These are phyloP conservation scores for Patella ulyssiponensis DNA, from an alignment of 2,888 invertebrate genomes.

Conservation along the genomic window DNA sequence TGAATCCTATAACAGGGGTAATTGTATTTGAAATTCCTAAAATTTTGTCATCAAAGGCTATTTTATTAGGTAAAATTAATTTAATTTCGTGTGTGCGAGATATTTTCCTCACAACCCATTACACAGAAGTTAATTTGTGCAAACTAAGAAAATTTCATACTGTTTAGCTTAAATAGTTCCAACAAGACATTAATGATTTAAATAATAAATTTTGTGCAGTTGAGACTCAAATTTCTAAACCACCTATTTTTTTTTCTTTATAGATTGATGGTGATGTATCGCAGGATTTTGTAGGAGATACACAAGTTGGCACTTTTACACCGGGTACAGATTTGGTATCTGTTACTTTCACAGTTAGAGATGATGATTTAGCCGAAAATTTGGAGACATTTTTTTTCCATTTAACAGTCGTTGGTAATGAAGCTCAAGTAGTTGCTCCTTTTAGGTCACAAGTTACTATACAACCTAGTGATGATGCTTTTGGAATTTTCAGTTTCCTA, in stretches of 20 bases:
- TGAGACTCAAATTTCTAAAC: neutral
- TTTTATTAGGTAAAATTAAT: too few relatives aligned
- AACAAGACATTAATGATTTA: too few relatives aligned
- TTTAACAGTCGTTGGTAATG: constrained; percentile 46
- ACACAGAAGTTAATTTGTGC: too few relatives aligned
- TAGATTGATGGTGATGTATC: constrained; percentile 51
- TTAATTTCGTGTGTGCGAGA: too few relatives aligned
- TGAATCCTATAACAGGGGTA: too few relatives aligned
- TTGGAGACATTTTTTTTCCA: constrained; percentile 59
- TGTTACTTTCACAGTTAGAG: constrained; percentile 61
- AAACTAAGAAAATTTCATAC: too few relatives aligned
- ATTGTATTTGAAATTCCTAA: too few relatives aligned
- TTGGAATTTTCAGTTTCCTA: constrained; percentile 64
- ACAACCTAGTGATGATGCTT: constrained; percentile 68
- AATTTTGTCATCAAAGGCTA: too few relatives aligned
- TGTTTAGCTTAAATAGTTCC: too few relatives aligned
- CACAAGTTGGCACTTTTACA: constrained; percentile 59
- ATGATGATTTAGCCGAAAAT: constrained; percentile 64
- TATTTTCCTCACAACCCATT: too few relatives aligned
- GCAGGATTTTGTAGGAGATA: constrained; percentile 65
- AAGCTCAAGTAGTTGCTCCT: constrained; percentile 45
- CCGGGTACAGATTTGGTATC: constrained; percentile 41
- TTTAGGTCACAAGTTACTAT: constrained; percentile 56
- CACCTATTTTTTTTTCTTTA: constrained; percentile 5
- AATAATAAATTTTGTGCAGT: neutral